Conservation (phyloP, 2,888 invertebrate species). For the Nemurella pictetii region DNA sequence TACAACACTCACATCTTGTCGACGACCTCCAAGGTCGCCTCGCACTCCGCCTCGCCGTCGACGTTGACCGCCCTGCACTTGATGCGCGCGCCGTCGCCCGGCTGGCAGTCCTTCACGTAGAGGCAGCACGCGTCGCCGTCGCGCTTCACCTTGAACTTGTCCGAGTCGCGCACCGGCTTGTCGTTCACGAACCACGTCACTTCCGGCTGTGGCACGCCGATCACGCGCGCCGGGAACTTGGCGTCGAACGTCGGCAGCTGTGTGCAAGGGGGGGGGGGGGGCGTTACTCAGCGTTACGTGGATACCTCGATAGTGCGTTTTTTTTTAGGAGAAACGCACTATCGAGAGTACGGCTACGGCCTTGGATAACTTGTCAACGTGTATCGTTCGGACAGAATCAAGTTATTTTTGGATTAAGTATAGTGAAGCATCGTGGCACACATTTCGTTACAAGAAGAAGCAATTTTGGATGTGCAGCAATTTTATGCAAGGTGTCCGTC, state of each 20-base stretch:
- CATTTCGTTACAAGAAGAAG: too few relatives aligned
- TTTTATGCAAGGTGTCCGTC: too few relatives aligned
- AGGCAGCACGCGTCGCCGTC: conserved; percentile 81
- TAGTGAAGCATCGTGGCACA: too few relatives aligned
- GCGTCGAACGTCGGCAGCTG: conserved; percentile 76
- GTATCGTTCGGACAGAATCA: too few relatives aligned
- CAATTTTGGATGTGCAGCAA: too few relatives aligned
- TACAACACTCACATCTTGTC: conserved; percentile 74
- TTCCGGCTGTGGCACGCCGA: conserved; percentile 81
- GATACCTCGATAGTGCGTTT: too few relatives aligned
- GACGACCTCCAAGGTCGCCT: conserved; percentile 74
- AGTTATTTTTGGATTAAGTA: too few relatives aligned
- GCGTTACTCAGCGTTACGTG: background rate
- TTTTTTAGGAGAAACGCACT: too few relatives aligned
- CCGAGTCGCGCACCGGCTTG: conserved; percentile 65
- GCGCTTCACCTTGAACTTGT: conserved; percentile 73
- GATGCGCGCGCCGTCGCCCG: conserved; percentile 72
- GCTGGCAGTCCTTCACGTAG: conserved; percentile 69
- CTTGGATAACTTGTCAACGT: too few relatives aligned
- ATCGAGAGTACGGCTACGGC: too few relatives aligned
- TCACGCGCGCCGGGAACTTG: conserved; percentile 79
- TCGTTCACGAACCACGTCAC: conserved; percentile 87
- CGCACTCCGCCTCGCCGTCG: conserved; percentile 77
- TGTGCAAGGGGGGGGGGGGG: background rate
- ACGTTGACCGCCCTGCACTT: conserved; percentile 77